Evolutionary conservation across 2,888 invertebrate species (phyloP), one percentile per base, ranked within the genome.

Genomic region (Odontomyia ornata): DNA sequence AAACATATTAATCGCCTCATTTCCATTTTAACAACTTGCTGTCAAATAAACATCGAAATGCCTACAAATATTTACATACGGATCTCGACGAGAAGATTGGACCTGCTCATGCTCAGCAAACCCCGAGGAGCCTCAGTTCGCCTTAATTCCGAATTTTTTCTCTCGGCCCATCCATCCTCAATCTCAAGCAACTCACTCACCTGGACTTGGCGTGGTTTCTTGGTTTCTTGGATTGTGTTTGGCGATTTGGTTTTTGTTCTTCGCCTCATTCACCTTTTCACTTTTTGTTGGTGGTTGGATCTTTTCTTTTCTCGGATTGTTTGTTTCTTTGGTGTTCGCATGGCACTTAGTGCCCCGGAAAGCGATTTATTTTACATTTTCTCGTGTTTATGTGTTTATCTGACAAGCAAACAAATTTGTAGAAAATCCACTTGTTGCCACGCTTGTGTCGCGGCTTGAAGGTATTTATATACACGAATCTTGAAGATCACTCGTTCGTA

Each of bases 361-460:
- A 18, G 60, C 57, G 57, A 60, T 73, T 73, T 60, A 73, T 36
- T 73, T 73, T 47, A 47, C 47, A 73, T 73, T 73, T 73, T 73
- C 73, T 60, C 36, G 36, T 57, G 57, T 73, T 73, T 73, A 46
- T 47, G 76, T 65, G 52, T 67, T 79, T 79, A 79, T 79, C 77
- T 79, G 79, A 76, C 77, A 77, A 76, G 77, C 72, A 79, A 79
- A 79, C 79, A 79, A 79, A 79, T 79, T 79, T 79, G 79, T 79
- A 64, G 69, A 75, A 75, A 77, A 77, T 79, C 75, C 79, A 79
- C 79, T 79, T 79, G 72, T 79, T 79, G 77, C 77, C 77, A 78
- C 78, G 76, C 76, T 77, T 77, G 77, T 52, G 52, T 52, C 18
- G 52, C 52, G 36, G 36, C 36, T 36, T 36, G 3, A 36, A 9